Conservation (phyloP, 1,140 invertebrate genomes). For the Magallana angulata region DNA sequence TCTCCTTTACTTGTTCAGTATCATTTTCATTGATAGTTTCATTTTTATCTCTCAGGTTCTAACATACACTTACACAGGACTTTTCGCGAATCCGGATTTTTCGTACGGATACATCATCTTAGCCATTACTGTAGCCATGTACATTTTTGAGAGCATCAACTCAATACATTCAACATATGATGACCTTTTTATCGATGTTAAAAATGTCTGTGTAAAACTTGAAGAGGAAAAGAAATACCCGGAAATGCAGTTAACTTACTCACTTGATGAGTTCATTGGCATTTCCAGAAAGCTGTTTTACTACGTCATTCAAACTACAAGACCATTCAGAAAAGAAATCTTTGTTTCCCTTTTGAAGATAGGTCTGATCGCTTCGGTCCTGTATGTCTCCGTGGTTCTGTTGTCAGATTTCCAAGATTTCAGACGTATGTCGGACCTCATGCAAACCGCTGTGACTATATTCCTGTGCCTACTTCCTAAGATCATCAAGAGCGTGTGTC, state of each 20-base stretch:
- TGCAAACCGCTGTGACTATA: slow-evolving; percentile 39
- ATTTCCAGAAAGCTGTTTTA: slow-evolving; percentile 42
- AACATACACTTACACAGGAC: slow-evolving; percentile 52
- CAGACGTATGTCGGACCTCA: slow-evolving; percentile 44
- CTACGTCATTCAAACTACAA: slow-evolving; percentile 22
- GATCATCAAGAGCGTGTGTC: slow-evolving; percentile 45
- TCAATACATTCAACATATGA: slow-evolving; percentile 37
- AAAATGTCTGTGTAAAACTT: slow-evolving; percentile 33
- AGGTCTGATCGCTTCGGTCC: slow-evolving; percentile 13
- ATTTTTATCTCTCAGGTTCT: slow-evolving; percentile 49
- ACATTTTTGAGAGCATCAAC: slow-evolving; percentile 47
- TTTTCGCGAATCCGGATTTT: slow-evolving; percentile 52
- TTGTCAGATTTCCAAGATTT: slow-evolving; percentile 47
- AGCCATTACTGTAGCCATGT: slow-evolving; percentile 44
- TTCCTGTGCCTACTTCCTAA: slow-evolving; percentile 53
- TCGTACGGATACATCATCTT: slow-evolving; percentile 52
- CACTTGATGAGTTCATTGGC: slow-evolving; percentile 18
- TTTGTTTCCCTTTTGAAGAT: slow-evolving; percentile 43
- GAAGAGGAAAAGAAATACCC: neutral
- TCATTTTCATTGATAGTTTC: slow-evolving; percentile 52
- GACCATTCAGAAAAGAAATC: slow-evolving; percentile 45
- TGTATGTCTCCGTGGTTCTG: slow-evolving; percentile 46
- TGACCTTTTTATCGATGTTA: slow-evolving; percentile 29
- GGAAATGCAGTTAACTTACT: neutral
- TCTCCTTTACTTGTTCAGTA: slow-evolving; percentile 50